Conservation (phyloP, 2,888 invertebrate species). For the Ommatoiulus sabulosus region DNA sequence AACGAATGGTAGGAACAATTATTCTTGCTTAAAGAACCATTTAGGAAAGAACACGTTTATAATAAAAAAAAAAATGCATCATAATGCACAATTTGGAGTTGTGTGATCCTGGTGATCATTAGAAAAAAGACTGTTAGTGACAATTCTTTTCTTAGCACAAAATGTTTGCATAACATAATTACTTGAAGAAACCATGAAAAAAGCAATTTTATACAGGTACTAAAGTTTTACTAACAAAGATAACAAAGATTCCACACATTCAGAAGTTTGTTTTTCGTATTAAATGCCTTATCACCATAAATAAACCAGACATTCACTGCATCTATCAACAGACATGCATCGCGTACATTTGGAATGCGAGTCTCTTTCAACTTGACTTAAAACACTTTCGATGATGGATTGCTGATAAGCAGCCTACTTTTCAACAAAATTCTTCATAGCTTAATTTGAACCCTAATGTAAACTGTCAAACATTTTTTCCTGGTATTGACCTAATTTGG, state of each 20-base stretch:
- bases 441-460: conserved; percentile 44
- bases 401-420: conserved; percentile 32
- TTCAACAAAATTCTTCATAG: conserved; percentile 23
- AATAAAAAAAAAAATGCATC: too few relatives aligned
- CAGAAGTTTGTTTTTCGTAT: neutral
- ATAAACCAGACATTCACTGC: neutral
- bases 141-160: too few relatives aligned
- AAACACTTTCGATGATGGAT: conserved; percentile 38
- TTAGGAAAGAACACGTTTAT: too few relatives aligned
- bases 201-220: too few relatives aligned
- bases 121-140: too few relatives aligned
- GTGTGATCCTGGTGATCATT: too few relatives aligned
- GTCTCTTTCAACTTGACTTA: conserved; percentile 23
- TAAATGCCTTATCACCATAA: conserved; percentile 3
- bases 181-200: too few relatives aligned
- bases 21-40: too few relatives aligned
- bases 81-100: too few relatives aligned
- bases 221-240: too few relatives aligned
- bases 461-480: conserved; percentile 26
- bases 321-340: conserved; percentile 3
- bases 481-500: conserved; percentile 42
- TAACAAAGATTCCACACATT: neutral
- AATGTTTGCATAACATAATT: too few relatives aligned
- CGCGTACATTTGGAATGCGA: neutral
- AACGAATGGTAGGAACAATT: too few relatives aligned